Percentiles rank a stretch among this genome's conserved stretches.
Conservation (phyloP, 2,888 invertebrate species). For the Acleris literana region DNA sequence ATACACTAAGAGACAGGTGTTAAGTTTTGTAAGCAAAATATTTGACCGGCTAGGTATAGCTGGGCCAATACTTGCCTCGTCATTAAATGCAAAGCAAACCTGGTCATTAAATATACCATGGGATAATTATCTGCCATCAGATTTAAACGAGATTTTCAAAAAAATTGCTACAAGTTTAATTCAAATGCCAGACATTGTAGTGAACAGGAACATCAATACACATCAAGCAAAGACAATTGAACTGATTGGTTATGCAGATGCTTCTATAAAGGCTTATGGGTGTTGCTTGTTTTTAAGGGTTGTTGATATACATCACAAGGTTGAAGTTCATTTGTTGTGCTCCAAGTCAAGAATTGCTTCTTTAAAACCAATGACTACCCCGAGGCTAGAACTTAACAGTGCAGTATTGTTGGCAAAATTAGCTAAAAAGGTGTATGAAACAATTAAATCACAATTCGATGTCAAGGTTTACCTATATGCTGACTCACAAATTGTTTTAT, state of each 20-base stretch:
- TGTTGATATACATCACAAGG: neutral
- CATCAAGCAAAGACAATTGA: neutral
- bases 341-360: conserved; percentile 11
- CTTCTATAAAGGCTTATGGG: neutral
- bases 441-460: neutral
- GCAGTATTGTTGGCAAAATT: conserved; percentile 6
- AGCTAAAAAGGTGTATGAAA: conserved; percentile 4
- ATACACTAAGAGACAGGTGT: neutral
- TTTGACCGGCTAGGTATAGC: conserved; percentile 3
- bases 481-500: conserved; percentile 9
- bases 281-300: conserved; percentile 13
- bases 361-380: conserved; percentile 2
- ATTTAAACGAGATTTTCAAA: neutral
- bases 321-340: neutral
- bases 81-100: neutral
- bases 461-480: conserved; percentile 3
- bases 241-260: neutral
- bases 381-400: conserved; percentile 10
- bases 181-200: neutral
- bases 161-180: neutral
- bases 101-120: neutral
- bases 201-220: neutral
- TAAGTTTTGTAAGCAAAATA: conserved; percentile 2
- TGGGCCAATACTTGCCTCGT: conserved; percentile 1
- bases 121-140: neutral